These are phyloP conservation scores for Disparrhopalites patrizii DNA, from an alignment of 2,888 invertebrate genomes.

Conservation along the genomic window DNA sequence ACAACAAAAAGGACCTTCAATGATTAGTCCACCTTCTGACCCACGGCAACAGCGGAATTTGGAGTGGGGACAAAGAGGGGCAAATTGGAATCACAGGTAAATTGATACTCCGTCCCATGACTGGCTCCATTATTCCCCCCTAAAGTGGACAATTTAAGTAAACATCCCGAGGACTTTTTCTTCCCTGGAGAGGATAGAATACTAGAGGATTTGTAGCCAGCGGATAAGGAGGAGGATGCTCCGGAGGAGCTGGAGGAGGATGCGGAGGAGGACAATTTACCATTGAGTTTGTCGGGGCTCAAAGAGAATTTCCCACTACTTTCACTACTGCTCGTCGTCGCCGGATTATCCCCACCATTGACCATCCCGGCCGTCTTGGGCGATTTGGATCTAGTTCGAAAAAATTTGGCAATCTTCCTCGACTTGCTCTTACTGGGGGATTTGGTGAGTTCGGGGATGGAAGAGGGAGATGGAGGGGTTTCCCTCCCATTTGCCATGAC, in stretches of 20 bases:
- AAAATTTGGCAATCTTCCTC: slow-evolving; percentile 47
- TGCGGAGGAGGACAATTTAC: slow-evolving; percentile 39
- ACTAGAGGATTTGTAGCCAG: slow-evolving; percentile 25
- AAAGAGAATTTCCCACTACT: slow-evolving; percentile 47
- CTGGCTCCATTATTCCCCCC: slow-evolving; percentile 13
- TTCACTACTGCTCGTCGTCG: slow-evolving; percentile 40
- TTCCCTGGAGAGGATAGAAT: slow-evolving; percentile 36
- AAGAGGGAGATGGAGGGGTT: slow-evolving; percentile 40
- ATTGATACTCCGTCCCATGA: slow-evolving; percentile 45
- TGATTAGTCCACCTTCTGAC: background rate
- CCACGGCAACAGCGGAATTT: background rate
- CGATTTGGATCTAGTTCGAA: slow-evolving; percentile 45
- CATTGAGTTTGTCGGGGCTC: slow-evolving; percentile 32
- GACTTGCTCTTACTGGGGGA: slow-evolving; percentile 48
- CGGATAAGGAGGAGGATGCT: slow-evolving; percentile 37
- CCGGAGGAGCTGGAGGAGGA: slow-evolving; percentile 41
- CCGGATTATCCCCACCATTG: slow-evolving; percentile 24
- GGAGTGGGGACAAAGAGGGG: slow-evolving; percentile 47
- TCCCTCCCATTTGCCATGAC: slow-evolving; percentile 25
- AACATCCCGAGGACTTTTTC: slow-evolving; percentile 29
- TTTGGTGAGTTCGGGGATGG: slow-evolving; percentile 36
- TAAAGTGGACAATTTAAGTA: slow-evolving; percentile 22
- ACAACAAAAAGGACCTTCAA: too few relatives aligned
- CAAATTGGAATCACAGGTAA: slow-evolving; percentile 46
- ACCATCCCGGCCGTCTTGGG: slow-evolving; percentile 39